A percentile compares a stretch with the other conserved stretches of the same genome.
phyloP scores from a whole-genome alignment of 2,888 invertebrate genomes.

The Ichneumoninae sp. region DNA sequence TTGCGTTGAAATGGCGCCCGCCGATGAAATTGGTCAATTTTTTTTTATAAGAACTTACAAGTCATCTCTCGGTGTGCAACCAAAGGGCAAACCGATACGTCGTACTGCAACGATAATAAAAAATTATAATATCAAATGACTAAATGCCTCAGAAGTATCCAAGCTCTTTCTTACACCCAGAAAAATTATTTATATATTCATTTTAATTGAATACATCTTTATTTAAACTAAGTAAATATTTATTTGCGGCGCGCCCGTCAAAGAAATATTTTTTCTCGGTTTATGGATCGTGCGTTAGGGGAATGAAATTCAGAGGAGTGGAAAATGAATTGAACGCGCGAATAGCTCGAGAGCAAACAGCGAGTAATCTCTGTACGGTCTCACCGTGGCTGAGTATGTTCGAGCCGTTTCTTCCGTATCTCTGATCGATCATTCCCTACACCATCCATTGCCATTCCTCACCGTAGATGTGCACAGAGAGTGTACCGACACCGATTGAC shows the following conservation, averaged over 20 bases:
- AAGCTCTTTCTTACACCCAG: neutral
- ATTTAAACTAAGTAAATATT: neutral
- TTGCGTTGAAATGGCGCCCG: neutral
- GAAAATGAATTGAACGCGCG: neutral
- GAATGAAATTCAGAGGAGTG: neutral
- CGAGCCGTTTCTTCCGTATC: neutral
- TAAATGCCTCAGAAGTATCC: no score
- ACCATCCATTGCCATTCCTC: constrained; percentile 1
- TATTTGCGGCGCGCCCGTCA: no score
- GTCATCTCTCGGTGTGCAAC: no score
- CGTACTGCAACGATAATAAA: no score
- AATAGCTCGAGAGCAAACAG: neutral
- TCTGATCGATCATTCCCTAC: constrained; percentile 15
- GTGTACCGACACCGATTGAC: constrained; percentile 7
- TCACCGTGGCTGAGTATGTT: neutral
- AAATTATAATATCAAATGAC: no score
- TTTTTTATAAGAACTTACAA: no score
- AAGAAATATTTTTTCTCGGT: no score
- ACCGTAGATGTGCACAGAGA: neutral
- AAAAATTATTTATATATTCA: neutral
- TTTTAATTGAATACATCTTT: no score
- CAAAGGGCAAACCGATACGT: no score
- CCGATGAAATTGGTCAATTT: no score
- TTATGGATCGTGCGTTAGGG: neutral
- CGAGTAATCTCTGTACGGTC: neutral